Percentiles rank a stretch among this genome's conserved stretches.
phyloP scores from a whole-genome alignment of 1,140 invertebrate species.

The Tetragnatha versicolor region DNA sequence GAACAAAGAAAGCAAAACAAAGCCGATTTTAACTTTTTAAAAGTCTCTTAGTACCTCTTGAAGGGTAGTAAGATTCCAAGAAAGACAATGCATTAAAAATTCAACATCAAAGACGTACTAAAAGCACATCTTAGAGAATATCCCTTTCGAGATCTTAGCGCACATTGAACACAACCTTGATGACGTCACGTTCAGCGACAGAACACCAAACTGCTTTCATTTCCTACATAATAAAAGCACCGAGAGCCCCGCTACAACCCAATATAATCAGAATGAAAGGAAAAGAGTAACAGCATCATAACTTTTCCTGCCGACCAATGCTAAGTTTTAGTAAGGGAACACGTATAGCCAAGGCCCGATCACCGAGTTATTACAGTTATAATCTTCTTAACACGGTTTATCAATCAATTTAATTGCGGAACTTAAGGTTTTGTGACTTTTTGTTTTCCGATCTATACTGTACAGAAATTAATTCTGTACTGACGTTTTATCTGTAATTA shows the following conservation, averaged over 20 bases:
- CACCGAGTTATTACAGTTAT: neutral
- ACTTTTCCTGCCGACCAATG: slow-evolving; percentile 1
- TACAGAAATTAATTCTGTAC: no score
- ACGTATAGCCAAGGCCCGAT: neutral
- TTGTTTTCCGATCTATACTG: no score
- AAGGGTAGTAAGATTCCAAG: neutral
- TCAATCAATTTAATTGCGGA: slow-evolving; percentile 20
- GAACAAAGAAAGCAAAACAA: no score
- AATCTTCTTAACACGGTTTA: slow-evolving; percentile 8
- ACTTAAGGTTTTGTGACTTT: no score
- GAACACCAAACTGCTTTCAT: slow-evolving; percentile 3
- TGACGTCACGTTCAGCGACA: slow-evolving; percentile 12
- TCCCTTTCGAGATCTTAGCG: neutral
- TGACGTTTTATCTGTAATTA: no score
- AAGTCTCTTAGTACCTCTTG: no score
- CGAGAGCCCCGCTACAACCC: neutral
- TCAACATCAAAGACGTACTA: neutral
- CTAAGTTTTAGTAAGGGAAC: slow-evolving; percentile 15
- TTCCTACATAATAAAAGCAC: slow-evolving; percentile 32
- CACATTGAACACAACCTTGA: neutral
- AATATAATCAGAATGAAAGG: slow-evolving; percentile 33
- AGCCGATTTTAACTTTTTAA: no score
- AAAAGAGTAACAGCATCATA: slow-evolving; percentile 11
- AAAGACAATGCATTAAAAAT: slow-evolving; percentile 12
- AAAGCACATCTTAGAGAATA: slow-evolving; percentile 13